Conservation (phyloP, 2,888 invertebrate genomes). For the Geophilus truncorum region DNA sequence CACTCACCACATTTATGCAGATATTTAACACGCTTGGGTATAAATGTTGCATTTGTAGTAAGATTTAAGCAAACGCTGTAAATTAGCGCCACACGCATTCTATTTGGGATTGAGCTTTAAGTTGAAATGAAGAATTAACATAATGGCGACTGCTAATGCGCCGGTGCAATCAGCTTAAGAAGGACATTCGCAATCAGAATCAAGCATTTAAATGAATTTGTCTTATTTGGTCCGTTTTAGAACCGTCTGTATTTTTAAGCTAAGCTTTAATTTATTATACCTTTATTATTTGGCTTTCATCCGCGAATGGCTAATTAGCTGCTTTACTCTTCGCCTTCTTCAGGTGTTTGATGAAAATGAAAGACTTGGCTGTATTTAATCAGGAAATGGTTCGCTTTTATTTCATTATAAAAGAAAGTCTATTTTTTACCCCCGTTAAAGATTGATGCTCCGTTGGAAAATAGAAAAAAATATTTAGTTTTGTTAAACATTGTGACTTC, state of each 20-base stretch:
- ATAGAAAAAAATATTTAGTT: no score
- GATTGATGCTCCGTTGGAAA: background rate
- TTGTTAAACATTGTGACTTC: no score
- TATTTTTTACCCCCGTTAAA: background rate
- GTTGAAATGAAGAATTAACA: conserved; percentile 18
- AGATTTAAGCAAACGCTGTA: conserved; percentile 15
- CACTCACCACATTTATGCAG: conserved; percentile 22
- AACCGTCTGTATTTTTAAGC: background rate
- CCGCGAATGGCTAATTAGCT: background rate
- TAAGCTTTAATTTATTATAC: background rate
- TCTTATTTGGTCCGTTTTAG: background rate
- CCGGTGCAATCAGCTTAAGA: conserved; percentile 13
- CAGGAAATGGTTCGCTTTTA: background rate
- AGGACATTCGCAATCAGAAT: conserved; percentile 1
- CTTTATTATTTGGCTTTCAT: background rate
- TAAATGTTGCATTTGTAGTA: conserved; percentile 21
- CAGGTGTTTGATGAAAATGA: background rate
- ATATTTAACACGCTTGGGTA: conserved; percentile 17
- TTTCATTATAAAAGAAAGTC: background rate
- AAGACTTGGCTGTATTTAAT: background rate
- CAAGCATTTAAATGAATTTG: background rate
- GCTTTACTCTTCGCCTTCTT: background rate
- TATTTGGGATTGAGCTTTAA: conserved; percentile 5
- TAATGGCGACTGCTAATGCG: conserved; percentile 6
- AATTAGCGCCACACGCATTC: background rate